phyloP scores from a whole-genome alignment of 2,888 invertebrate species.

The Kryphioiulus occultus region DNA sequence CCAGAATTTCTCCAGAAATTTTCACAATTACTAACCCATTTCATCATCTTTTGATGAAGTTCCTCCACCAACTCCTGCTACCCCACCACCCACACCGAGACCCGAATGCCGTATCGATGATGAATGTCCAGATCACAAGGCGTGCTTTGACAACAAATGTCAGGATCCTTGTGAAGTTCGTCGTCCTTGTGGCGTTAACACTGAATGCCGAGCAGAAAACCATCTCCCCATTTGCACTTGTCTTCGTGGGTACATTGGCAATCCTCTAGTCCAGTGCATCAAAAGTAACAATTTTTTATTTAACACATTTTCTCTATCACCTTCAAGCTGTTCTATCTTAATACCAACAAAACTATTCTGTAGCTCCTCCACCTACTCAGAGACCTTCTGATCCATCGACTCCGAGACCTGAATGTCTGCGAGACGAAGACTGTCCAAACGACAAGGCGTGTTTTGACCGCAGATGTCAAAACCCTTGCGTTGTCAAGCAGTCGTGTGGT shows the following conservation, averaged over 20 bases:
- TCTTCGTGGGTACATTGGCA: conserved; percentile 56
- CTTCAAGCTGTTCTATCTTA: no score
- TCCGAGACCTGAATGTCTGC: conserved; percentile 45
- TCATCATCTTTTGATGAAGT: neutral
- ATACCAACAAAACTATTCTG: no score
- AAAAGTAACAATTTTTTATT: neutral
- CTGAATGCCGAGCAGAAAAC: conserved; percentile 56
- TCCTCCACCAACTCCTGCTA: neutral
- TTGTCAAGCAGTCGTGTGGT: conserved; percentile 71
- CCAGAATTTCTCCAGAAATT: no score
- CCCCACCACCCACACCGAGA: conserved; percentile 57
- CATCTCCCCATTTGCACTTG: conserved; percentile 58
- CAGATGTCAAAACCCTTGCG: conserved; percentile 82
- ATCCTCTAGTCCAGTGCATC: conserved; percentile 56
- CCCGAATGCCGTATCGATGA: conserved; percentile 77
- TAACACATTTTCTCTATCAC: neutral
- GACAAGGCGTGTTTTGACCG: conserved; percentile 72
- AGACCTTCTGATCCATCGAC: neutral
- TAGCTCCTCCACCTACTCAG: neutral
- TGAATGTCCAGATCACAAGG: conserved; percentile 73
- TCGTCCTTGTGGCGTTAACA: conserved; percentile 56
- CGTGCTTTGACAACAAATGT: conserved; percentile 78
- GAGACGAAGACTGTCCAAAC: conserved; percentile 52
- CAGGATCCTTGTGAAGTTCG: conserved; percentile 51
- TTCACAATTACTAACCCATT: no score